Percentiles rank a stretch among this genome's conserved stretches.
These are phyloP conservation scores for Holacanthus passer DNA, from an alignment of 2,113 vertebrate species.

Conservation along the genomic window DNA sequence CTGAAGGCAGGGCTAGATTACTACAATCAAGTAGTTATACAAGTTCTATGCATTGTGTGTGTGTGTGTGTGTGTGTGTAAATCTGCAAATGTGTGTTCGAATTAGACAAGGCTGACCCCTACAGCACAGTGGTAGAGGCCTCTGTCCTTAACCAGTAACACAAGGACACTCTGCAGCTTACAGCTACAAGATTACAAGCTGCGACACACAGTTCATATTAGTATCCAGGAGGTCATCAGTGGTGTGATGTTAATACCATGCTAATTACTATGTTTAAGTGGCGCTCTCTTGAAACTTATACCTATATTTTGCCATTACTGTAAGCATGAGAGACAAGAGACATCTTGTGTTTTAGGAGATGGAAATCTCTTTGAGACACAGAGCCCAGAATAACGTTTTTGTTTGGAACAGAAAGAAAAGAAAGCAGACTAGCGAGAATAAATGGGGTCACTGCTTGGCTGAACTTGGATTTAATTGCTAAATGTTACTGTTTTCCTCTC, in stretches of 20 bases:
- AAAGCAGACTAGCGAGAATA: constrained; percentile 14
- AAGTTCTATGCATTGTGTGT: constrained; percentile 28
- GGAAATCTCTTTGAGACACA: neutral
- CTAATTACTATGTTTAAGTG: constrained; percentile 19
- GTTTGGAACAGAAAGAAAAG: neutral
- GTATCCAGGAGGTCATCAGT: neutral
- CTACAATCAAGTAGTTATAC: constrained; percentile 32
- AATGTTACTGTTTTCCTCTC: constrained; percentile 54
- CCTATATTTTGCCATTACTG: neutral
- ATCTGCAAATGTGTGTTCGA: constrained; percentile 57
- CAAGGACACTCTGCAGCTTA: constrained; percentile 33
- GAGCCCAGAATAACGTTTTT: neutral
- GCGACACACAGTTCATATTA: neutral
- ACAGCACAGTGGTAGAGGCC: constrained; percentile 29
- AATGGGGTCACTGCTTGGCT: constrained; percentile 4
- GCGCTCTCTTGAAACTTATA: neutral
- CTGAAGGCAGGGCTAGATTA: constrained; percentile 51
- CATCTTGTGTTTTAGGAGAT: neutral
- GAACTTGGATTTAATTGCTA: constrained; percentile 27
- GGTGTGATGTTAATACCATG: neutral
- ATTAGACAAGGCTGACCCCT: constrained; percentile 58
- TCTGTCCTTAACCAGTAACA: constrained; percentile 29
- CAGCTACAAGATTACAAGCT: constrained; percentile 29
- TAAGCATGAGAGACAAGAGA: neutral
- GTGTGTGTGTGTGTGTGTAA: constrained; percentile 35